Evolutionary conservation across 2,888 invertebrate species (phyloP).

Genomic region (Lydus trimaculatus): DNA sequence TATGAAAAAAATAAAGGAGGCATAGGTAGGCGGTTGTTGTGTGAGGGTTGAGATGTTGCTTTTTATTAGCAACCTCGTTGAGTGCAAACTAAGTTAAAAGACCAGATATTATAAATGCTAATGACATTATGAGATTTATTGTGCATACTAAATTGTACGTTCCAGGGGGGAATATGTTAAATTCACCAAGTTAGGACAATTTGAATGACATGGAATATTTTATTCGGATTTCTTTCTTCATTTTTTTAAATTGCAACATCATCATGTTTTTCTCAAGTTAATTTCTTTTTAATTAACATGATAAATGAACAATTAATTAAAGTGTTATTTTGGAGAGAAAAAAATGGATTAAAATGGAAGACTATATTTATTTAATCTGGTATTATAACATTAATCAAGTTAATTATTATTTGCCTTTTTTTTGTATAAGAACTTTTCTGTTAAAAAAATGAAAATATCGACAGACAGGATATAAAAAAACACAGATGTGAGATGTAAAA

Average conservation of each 20-base stretch:
- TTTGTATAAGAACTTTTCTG: background rate
- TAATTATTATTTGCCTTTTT: background rate
- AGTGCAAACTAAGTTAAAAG: slow-evolving; percentile 33
- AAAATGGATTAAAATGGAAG: background rate
- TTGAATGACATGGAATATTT: slow-evolving; percentile 24
- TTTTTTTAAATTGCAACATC: background rate
- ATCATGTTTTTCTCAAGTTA: background rate
- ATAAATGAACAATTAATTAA: slow-evolving; percentile 29
- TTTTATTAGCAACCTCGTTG: slow-evolving; percentile 24
- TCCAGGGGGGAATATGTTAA: slow-evolving; percentile 25
- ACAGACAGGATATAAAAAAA: background rate
- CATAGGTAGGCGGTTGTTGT: background rate
- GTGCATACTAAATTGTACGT: slow-evolving; percentile 42
- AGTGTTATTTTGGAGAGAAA: slow-evolving; percentile 16
- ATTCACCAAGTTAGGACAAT: slow-evolving; percentile 23
- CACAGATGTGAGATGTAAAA: no score
- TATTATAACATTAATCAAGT: slow-evolving; percentile 27
- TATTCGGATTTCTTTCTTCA: background rate
- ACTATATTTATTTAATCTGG: slow-evolving; percentile 10
- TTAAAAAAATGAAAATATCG: slow-evolving; percentile 13
- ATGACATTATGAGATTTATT: slow-evolving; percentile 47
- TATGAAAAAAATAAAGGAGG: background rate
- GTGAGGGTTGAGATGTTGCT: background rate
- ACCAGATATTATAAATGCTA: slow-evolving; percentile 45
- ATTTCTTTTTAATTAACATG: slow-evolving; percentile 12